Percentiles rank a stretch among this genome's conserved stretches.
Evolutionary conservation across 1,140 invertebrate genomes (phyloP).

Genomic region (Papilio glaucus): DNA sequence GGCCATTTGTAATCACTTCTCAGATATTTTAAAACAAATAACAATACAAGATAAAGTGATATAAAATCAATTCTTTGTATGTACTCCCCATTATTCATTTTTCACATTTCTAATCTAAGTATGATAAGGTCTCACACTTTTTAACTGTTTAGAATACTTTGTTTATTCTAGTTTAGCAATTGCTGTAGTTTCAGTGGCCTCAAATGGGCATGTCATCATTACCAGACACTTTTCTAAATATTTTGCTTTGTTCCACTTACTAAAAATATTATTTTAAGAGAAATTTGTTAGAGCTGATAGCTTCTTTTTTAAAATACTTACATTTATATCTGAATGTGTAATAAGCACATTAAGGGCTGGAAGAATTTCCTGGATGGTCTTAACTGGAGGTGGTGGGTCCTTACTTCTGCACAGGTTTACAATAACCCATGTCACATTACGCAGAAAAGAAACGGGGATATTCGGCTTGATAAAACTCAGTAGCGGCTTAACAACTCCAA

Average conservation of each 20-base stretch:
- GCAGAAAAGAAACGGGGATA: conserved; percentile 95
- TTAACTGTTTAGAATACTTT: no score
- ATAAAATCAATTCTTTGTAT: background rate
- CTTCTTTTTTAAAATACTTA: conserved; percentile 83
- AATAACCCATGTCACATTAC: conserved; percentile 99
- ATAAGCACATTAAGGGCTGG: conserved; percentile 97
- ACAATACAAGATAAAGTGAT: background rate
- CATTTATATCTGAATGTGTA: conserved; percentile 97
- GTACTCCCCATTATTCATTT: background rate
- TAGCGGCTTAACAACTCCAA: conserved; percentile 95
- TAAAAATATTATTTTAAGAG: no score
- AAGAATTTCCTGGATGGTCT: conserved; percentile 96
- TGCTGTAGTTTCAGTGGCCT: no score
- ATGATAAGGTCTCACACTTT: background rate
- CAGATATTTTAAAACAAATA: background rate
- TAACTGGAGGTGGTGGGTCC: conserved; percentile 93
- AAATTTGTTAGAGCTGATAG: no score
- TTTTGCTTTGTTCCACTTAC: no score
- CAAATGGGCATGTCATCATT: no score
- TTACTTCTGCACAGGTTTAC: conserved; percentile 98
- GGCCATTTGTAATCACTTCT: background rate
- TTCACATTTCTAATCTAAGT: background rate
- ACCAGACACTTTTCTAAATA: no score
- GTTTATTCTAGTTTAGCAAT: no score
- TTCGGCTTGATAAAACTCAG: conserved; percentile 96